A percentile compares a stretch with the other conserved stretches of the same genome.
These are phyloP conservation scores for Lasiommata megera DNA, from an alignment of 2,888 invertebrate genomes.

Conservation along the genomic window DNA sequence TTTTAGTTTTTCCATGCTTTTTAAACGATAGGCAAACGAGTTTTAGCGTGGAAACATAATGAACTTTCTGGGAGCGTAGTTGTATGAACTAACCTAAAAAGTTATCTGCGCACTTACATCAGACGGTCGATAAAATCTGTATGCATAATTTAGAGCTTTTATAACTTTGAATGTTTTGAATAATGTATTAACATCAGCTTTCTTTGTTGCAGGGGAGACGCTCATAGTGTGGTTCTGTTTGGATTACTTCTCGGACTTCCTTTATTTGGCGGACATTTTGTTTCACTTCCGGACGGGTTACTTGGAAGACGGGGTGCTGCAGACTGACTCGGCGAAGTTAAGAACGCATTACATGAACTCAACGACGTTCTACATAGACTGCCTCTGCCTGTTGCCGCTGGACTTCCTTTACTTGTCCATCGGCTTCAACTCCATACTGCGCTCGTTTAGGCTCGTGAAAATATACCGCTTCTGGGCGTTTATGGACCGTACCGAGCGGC, in stretches of 20 bases:
- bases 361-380: slow-evolving; percentile 98
- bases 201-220: slow-evolving; percentile 86
- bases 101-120: neutral
- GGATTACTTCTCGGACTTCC: slow-evolving; percentile 97
- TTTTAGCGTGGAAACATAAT: neutral
- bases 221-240: slow-evolving; percentile 97
- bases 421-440: slow-evolving; percentile 96
- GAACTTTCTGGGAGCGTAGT: neutral
- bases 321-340: slow-evolving; percentile 96
- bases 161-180: neutral
- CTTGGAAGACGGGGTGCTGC: slow-evolving; percentile 97
- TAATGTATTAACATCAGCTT: neutral
- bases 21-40: neutral
- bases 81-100: neutral
- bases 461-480: slow-evolving; percentile 99
- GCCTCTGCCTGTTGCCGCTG: slow-evolving; percentile 97
- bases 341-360: slow-evolving; percentile 98
- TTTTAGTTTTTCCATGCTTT: neutral
- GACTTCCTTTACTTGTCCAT: slow-evolving; percentile 99
- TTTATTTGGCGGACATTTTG: slow-evolving; percentile 97
- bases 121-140: neutral
- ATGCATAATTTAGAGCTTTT: neutral
- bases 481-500: slow-evolving; percentile 98
- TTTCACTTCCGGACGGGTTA: slow-evolving; percentile 99
- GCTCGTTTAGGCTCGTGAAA: slow-evolving; percentile 97